A percentile compares a stretch with the other conserved stretches of the same genome.
Conservation (phyloP, 2,113 vertebrate species). For the Gila orcuttii region DNA sequence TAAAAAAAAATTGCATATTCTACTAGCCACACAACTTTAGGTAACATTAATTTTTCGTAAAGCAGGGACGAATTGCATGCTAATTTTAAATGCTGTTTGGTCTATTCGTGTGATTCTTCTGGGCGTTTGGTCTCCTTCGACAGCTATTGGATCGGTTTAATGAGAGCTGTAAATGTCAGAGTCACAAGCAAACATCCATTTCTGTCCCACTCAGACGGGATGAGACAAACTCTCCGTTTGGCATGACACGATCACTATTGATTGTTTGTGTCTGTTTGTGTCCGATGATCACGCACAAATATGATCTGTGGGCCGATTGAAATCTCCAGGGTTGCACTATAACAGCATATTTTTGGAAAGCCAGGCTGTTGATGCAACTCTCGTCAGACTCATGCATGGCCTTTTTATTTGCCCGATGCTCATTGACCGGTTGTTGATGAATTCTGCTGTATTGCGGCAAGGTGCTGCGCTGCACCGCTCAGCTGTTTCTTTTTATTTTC, state of each 20-base stretch:
- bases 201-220: slow-evolving; percentile 20
- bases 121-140: background rate
- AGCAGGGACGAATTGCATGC: too few species aligned
- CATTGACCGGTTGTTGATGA: slow-evolving; percentile 41
- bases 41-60: background rate
- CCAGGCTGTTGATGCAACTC: slow-evolving; percentile 8
- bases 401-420: slow-evolving; percentile 22
- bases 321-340: too few species aligned
- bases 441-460: slow-evolving; percentile 42
- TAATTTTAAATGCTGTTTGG: background rate
- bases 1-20: background rate
- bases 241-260: slow-evolving; percentile 37
- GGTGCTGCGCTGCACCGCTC: slow-evolving; percentile 55
- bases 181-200: slow-evolving; percentile 36
- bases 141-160: background rate
- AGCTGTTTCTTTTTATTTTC: slow-evolving; percentile 29
- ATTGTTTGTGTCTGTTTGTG: slow-evolving; percentile 21
- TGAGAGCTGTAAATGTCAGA: slow-evolving; percentile 15
- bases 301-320: background rate
- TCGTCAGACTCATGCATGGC: background rate
- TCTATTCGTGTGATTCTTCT: background rate
- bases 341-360: slow-evolving; percentile 25
- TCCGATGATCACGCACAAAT: background rate
- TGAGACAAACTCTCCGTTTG: slow-evolving; percentile 14
- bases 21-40: too few species aligned